phyloP scores from a whole-genome alignment of 2,797 vertebrate species.

The Tragelaphus oryx region DNA sequence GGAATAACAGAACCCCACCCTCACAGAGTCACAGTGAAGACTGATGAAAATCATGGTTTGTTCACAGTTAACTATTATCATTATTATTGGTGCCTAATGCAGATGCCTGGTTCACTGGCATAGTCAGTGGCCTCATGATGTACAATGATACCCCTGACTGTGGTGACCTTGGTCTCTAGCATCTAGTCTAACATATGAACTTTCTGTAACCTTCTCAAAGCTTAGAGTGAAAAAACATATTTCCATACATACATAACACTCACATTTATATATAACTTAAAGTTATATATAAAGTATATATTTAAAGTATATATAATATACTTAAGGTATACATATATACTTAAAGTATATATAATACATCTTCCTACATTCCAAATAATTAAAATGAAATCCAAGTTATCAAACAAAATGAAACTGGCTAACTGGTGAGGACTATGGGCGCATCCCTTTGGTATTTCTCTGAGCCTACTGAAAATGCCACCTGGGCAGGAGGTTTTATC shows the following conservation, averaged over 20 bases:
- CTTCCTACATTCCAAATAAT: background rate
- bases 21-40: background rate
- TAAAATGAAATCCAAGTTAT: background rate
- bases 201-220: conserved; percentile 3
- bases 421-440: background rate
- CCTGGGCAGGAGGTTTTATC: background rate
- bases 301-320: no score
- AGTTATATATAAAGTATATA: no score
- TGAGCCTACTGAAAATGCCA: background rate
- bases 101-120: background rate
- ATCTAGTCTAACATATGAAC: background rate
- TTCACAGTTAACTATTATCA: background rate
- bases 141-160: background rate
- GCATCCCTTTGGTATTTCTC: background rate
- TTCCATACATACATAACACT: background rate
- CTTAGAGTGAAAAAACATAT: background rate
- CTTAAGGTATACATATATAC: no score
- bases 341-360: background rate
- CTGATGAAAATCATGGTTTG: background rate
- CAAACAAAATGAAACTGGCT: background rate
- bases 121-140: background rate
- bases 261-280: background rate
- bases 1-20: background rate
- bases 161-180: background rate
- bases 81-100: background rate